A percentile compares a stretch with the other conserved stretches of the same genome.
Conservation (phyloP, 2,113 vertebrate genomes). For the Nettapus auritus region DNA sequence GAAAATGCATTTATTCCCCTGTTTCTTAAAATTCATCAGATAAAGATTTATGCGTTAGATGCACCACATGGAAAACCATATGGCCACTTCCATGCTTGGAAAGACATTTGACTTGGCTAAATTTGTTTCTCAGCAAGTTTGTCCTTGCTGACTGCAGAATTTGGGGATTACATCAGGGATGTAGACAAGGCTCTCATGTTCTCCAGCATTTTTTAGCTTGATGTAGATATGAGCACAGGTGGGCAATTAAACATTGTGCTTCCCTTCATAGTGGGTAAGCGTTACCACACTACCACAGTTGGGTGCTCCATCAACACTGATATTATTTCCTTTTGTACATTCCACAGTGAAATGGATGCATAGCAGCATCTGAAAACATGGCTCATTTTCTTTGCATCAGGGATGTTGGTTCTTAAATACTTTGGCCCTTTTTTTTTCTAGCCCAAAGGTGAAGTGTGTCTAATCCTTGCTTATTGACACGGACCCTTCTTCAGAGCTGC, state of each 20-base stretch:
- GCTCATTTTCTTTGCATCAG: background rate
- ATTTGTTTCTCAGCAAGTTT: constrained; percentile 14
- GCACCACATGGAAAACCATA: background rate
- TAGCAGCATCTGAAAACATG: background rate
- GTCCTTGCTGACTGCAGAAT: background rate
- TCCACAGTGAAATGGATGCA: background rate
- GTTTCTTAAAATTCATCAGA: background rate
- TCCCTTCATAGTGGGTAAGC: background rate
- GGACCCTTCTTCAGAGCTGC: background rate
- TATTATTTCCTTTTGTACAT: background rate
- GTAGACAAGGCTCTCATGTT: background rate
- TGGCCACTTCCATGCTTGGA: background rate
- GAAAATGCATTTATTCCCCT: background rate
- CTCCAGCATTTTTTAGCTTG: constrained; percentile 21
- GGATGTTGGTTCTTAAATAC: background rate
- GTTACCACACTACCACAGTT: background rate
- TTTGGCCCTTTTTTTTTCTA: background rate
- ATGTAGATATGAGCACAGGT: constrained; percentile 16
- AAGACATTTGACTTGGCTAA: background rate
- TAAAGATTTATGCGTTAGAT: background rate
- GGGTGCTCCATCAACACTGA: background rate
- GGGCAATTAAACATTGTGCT: background rate
- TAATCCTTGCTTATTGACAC: background rate
- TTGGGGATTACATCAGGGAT: background rate
- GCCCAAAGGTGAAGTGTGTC: background rate